These are phyloP conservation scores for Standfussiana lucernea DNA, from an alignment of 2,888 invertebrate genomes.

Conservation along the genomic window DNA sequence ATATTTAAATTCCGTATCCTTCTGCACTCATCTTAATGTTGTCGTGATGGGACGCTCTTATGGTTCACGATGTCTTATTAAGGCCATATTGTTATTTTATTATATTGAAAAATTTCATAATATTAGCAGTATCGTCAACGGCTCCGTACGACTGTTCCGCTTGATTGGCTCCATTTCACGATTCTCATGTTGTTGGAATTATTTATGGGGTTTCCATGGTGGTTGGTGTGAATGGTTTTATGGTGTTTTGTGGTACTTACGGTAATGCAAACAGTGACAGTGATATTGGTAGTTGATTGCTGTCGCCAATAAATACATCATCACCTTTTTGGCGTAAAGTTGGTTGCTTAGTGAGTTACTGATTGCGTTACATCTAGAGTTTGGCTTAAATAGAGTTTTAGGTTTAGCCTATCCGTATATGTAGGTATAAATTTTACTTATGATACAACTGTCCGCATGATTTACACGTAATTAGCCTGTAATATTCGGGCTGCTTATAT, in stretches of 20 bases:
- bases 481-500: background rate
- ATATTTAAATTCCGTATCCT: slow-evolving; percentile 42
- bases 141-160: slow-evolving; percentile 59
- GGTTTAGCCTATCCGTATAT: background rate
- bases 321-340: background rate
- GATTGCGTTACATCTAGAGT: background rate
- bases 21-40: slow-evolving; percentile 64
- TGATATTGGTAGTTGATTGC: background rate
- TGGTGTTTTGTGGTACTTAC: slow-evolving; percentile 10
- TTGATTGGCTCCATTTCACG: slow-evolving; percentile 69
- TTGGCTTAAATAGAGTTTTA: background rate
- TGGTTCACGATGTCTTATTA: slow-evolving; percentile 78
- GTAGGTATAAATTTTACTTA: background rate
- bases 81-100: slow-evolving; percentile 77
- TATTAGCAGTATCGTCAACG: slow-evolving; percentile 61
- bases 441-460: background rate
- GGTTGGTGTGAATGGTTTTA: slow-evolving; percentile 39
- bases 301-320: background rate
- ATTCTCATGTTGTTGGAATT: slow-evolving; percentile 65
- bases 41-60: slow-evolving; percentile 72
- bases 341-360: background rate
- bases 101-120: slow-evolving; percentile 77
- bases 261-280: slow-evolving; percentile 1
- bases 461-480: background rate
- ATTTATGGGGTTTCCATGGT: slow-evolving; percentile 55